Percentiles rank a stretch among this genome's conserved stretches.
These are phyloP conservation scores for Lydus trimaculatus DNA, from an alignment of 2,888 invertebrate genomes.

Conservation along the genomic window DNA sequence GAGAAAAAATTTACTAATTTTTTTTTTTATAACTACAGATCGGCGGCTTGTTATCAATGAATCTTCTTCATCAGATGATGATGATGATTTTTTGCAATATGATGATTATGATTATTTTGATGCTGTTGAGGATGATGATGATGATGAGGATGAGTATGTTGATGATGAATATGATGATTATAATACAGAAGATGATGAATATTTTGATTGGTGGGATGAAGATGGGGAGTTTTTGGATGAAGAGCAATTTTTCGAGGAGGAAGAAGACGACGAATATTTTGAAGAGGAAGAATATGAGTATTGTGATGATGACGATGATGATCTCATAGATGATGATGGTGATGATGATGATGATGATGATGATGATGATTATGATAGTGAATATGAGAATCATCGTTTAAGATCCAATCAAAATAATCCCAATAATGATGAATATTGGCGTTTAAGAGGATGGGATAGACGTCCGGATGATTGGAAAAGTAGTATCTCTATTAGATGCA, in stretches of 20 bases:
- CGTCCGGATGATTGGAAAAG: conserved; percentile 26
- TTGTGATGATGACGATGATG: background rate
- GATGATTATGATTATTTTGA: background rate
- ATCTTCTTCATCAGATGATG: background rate
- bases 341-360: conserved; percentile 16
- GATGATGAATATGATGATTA: background rate
- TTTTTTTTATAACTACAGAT: background rate
- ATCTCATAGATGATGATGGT: background rate
- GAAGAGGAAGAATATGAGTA: background rate
- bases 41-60: too few relatives aligned
- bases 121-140: background rate
- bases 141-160: background rate
- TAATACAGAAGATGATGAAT: background rate
- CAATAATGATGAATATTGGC: conserved; percentile 27
- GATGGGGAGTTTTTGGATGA: background rate
- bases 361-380: conserved; percentile 13
- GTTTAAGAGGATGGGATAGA: conserved; percentile 12
- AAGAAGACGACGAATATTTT: background rate
- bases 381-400: conserved; percentile 13
- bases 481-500: background rate
- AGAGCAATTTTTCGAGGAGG: background rate
- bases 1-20: background rate
- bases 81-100: background rate
- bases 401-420: conserved; percentile 21
- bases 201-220: background rate